These are phyloP conservation scores for Caenorhabditis uteleia DNA, from an alignment of 2,888 invertebrate species.

Conservation along the genomic window DNA sequence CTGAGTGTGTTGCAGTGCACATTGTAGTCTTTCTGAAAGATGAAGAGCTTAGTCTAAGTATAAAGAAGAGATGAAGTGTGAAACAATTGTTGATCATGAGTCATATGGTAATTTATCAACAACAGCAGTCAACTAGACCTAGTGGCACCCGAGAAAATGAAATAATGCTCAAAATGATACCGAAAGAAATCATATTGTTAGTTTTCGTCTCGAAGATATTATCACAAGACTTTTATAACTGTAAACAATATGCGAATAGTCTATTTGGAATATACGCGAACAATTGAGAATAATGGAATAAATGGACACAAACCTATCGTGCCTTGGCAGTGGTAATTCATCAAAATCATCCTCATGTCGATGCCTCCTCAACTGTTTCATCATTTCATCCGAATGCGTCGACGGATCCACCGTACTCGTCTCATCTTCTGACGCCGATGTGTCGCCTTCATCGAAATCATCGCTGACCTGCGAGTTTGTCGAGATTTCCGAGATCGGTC, in stretches of 20 bases:
- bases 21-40: conserved; percentile 21
- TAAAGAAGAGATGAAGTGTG: no score
- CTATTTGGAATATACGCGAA: neutral
- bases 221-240: no score
- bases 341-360: conserved; percentile 29
- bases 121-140: no score
- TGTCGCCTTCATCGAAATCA: conserved; percentile 34
- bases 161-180: no score
- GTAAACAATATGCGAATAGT: no score
- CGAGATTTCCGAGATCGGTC: conserved; percentile 22
- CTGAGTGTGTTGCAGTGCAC: conserved; percentile 30
- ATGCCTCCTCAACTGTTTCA: conserved; percentile 7
- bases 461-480: conserved; percentile 25
- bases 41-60: no score
- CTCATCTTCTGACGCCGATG: conserved; percentile 29
- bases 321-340: conserved; percentile 19
- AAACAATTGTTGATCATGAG: no score
- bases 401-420: conserved; percentile 2
- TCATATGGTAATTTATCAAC: no score
- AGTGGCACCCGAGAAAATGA: no score
- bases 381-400: neutral
- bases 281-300: no score
- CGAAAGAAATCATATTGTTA: no score
- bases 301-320: conserved; percentile 4
- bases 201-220: no score